These are phyloP conservation scores for Oncorhynchus masou DNA, from an alignment of 2,113 vertebrate genomes.

Conservation along the genomic window DNA sequence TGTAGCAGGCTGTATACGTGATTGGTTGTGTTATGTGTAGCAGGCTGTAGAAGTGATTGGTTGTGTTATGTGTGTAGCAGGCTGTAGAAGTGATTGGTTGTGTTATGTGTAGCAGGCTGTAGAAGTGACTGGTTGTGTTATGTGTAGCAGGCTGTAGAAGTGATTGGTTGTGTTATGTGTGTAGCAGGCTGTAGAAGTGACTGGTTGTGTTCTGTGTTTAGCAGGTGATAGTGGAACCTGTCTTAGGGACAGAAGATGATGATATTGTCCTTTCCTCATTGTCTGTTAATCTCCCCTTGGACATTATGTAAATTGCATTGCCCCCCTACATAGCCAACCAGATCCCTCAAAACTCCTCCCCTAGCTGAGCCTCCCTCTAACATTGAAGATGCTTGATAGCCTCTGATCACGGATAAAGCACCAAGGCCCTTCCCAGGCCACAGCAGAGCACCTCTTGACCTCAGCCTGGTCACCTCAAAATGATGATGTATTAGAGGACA, in stretches of 20 bases:
- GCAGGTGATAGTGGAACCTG: neutral
- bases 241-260: slow-evolving; percentile 45
- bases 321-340: slow-evolving; percentile 17
- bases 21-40: no score
- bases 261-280: slow-evolving; percentile 47
- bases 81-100: neutral
- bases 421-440: slow-evolving; percentile 76
- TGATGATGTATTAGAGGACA: slow-evolving; percentile 76
- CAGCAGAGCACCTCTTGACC: slow-evolving; percentile 75
- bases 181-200: no score
- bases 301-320: slow-evolving; percentile 44
- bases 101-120: slow-evolving; percentile 5
- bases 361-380: slow-evolving; percentile 66
- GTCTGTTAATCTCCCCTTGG: slow-evolving; percentile 51
- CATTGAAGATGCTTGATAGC: slow-evolving; percentile 65
- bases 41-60: no score
- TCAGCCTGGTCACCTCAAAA: slow-evolving; percentile 82
- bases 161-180: no score
- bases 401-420: slow-evolving; percentile 77
- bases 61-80: no score
- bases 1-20: no score
- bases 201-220: neutral
- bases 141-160: no score
- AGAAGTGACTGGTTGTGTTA: slow-evolving; percentile 8
- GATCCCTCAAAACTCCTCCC: slow-evolving; percentile 46